Conservation (phyloP, 2,113 vertebrate species). For the Mandrillus leucophaeus region DNA sequence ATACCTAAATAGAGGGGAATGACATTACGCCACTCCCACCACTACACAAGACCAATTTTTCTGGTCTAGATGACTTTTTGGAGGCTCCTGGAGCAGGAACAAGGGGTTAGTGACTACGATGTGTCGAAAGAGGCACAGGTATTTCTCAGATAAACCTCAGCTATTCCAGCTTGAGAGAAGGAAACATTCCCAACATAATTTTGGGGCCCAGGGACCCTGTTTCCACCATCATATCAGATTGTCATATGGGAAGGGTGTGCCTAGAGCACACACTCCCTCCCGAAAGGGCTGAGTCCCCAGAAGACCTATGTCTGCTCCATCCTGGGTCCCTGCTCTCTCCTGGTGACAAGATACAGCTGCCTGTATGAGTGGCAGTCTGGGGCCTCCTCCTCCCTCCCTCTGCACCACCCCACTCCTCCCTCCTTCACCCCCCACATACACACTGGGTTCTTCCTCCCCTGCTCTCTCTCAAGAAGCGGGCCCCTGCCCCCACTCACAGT, state of each 20-base stretch:
- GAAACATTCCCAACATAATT: background rate
- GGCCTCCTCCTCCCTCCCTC: background rate
- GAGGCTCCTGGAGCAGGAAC: background rate
- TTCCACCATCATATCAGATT: background rate
- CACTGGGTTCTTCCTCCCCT: background rate
- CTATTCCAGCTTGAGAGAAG: background rate
- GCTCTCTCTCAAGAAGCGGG: background rate
- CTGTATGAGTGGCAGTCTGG: background rate
- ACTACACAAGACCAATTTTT: background rate
- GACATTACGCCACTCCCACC: background rate
- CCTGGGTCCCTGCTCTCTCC: background rate
- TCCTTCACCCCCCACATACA: background rate
- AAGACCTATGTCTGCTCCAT: background rate
- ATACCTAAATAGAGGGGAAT: background rate
- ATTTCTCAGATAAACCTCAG: background rate
- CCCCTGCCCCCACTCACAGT: background rate
- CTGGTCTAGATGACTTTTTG: background rate
- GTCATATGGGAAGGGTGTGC: background rate
- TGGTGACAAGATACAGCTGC: constrained; percentile 33
- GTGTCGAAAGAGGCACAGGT: background rate
- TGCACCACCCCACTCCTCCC: too few relatives aligned
- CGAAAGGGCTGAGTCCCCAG: background rate
- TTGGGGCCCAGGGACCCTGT: background rate
- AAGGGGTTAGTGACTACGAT: background rate
- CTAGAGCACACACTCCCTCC: background rate